A percentile compares a stretch with the other conserved stretches of the same genome.
Conservation (phyloP, 1,140 invertebrate species). For the Hirudo medicinalis region DNA sequence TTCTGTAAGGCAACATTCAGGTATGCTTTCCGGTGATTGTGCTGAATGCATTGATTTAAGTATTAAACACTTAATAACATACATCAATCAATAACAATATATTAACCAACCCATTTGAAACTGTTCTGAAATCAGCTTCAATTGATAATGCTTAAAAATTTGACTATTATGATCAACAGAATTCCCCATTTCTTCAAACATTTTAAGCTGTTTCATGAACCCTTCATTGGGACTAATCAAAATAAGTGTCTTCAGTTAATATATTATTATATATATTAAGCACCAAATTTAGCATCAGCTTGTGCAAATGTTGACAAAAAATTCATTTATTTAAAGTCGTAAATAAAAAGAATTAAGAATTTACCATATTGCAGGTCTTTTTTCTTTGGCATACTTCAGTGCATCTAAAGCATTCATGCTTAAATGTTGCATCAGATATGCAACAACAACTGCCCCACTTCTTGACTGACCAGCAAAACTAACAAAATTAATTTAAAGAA, state of each 20-base stretch:
- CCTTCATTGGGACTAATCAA: conserved; percentile 31
- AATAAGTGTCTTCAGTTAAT: conserved; percentile 3
- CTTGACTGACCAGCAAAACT: conserved; percentile 32
- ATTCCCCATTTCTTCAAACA: conserved; percentile 32
- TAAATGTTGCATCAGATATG: conserved; percentile 32
- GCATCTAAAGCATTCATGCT: conserved; percentile 25
- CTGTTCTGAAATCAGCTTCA: conserved; percentile 25
- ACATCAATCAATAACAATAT: neutral
- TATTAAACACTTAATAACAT: too few species aligned
- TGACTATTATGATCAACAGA: conserved; percentile 25
- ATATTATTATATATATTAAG: too few species aligned
- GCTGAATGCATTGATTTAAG: too few species aligned
- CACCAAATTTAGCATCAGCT: too few species aligned
- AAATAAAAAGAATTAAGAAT: too few species aligned
- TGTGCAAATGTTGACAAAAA: too few species aligned
- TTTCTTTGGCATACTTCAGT: conserved; percentile 25
- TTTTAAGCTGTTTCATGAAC: conserved; percentile 28
- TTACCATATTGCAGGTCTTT: conserved; percentile 23
- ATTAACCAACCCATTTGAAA: conserved; percentile 25
- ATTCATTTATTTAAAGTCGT: too few species aligned
- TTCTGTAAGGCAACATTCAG: too few species aligned
- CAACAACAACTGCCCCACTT: conserved; percentile 33
- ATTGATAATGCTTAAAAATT: conserved; percentile 26
- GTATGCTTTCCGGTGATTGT: too few species aligned
- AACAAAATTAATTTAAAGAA: neutral